Evolutionary conservation across 1,140 invertebrate genomes (phyloP), one percentile per base, ranked within the genome.

Genomic region (Ips typographus): DNA sequence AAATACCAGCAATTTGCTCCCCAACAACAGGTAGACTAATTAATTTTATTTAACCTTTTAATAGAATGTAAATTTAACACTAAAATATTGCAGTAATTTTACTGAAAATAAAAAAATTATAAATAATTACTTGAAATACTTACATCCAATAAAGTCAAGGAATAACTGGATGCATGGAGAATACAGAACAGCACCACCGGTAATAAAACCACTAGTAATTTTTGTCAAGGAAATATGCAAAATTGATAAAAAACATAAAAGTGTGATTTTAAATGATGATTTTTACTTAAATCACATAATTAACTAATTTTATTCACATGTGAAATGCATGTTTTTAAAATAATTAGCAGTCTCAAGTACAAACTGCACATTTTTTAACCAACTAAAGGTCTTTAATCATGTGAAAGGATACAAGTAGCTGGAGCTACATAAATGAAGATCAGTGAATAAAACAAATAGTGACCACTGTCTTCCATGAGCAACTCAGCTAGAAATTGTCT

Each of bases 371-470:
- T 47, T 47, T 47, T 47, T 22, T 22, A 22, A 22, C 22, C 22
- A 22, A 22, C 22, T 22, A 22, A 22, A 22, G 22, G 22, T 22
- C 22, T 22, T 22, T 22, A 22, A 22, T 22, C 22, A 22, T 49
- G 44, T 8, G 22, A 84, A 90, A 90, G 88, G 89, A 92, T 94
- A 95, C 92, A 85, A 73, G 94, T 89, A 57, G 96, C 88, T 40
- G 96, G 95, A 61, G 90, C 84, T 43, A 91, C 90, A 81, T 93
- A 95, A 71, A 98, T 85, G 80, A 98, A 98, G 75, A 98, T 94
- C 56, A 98, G 80, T 6, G 94, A 94, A 81, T 93, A 99, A 80
- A 98, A 89, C 61, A 99, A 84, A 80, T 99, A 98, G 81, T 99
- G 97, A 73, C 93, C 95, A 66, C 94, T 96, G 83, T 99, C 97